Evolutionary conservation across 2,797 vertebrate species (phyloP).

Genomic region (Lithobates pipiens): DNA sequence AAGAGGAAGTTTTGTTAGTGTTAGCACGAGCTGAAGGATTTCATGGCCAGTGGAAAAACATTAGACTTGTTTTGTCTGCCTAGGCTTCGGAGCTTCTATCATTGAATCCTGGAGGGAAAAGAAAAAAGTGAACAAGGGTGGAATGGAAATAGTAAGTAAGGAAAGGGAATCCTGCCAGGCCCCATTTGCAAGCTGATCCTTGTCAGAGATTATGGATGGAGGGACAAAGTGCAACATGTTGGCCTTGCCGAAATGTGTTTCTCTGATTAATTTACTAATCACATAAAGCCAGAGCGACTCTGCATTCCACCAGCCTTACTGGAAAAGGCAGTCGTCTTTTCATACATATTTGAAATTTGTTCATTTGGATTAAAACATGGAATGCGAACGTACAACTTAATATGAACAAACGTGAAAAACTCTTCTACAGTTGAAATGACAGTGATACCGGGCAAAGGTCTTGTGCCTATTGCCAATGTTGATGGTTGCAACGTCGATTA

Average conservation of each 20-base stretch:
- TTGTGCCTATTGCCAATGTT: neutral
- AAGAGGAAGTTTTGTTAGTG: conserved; percentile 28
- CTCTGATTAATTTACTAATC: neutral
- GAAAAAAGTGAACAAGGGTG: neutral
- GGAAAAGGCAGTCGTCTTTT: neutral
- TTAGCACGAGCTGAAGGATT: conserved; percentile 33
- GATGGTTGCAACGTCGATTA: too few relatives aligned
- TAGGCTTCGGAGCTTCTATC: conserved; percentile 22
- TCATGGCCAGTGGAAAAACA: conserved; percentile 44
- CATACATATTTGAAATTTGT: too few relatives aligned
- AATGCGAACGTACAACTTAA: too few relatives aligned
- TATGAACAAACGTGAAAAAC: neutral
- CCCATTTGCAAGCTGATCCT: neutral
- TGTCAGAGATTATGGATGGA: conserved; percentile 21
- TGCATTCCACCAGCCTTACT: neutral
- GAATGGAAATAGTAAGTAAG: conserved; percentile 58
- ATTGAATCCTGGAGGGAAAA: conserved; percentile 45
- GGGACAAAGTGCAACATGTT: conserved; percentile 6
- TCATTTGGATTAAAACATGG: too few relatives aligned
- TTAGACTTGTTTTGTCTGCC: conserved; percentile 54
- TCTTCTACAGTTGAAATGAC: too few relatives aligned
- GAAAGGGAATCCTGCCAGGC: conserved; percentile 31
- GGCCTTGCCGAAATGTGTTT: neutral
- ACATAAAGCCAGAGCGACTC: neutral
- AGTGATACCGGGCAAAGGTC: neutral